Evolutionary conservation across 2,113 vertebrate species (phyloP), one percentile per base, ranked within the genome.

Genomic region (Sterrhoptilus dennistouni): DNA sequence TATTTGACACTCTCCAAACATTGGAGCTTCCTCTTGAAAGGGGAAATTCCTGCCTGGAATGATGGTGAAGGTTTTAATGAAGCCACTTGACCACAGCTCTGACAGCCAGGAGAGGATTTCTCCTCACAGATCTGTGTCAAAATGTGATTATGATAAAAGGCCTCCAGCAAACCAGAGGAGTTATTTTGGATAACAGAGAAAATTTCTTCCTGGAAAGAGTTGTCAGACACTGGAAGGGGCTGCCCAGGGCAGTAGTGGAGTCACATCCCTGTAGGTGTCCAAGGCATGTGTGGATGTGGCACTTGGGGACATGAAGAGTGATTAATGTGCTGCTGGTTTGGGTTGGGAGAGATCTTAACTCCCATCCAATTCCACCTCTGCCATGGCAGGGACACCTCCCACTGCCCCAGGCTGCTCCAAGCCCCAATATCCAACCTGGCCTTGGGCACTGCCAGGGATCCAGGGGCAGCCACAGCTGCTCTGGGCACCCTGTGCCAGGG

Each of bases 111-210:
- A 56, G 49, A 40, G 35, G 24, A 18, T 57, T 84, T 47, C 76
- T 22, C 35, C 1, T 14, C 18, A 3, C 3, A 1, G 16, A 4
- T 12, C 22, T 13, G 18, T 4, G 29, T 7, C n/a, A 54, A 25
- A 65, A 14, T 2, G 19, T 3, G 38, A 6, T 24, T 2, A 2
- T 2, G 60, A 6, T 8, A 3, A 45, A 54, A 27, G 11, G 33
- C 31, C 76, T 28, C 1, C 2, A 60, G 69, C 25, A 25, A 25
- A 11, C 19, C 3, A 1, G 35, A 22, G 56, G 28, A 47, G 14
- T 2, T 1, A 0, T 24, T 1, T 0, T 10, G 79, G 47, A 2
- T 4, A 42, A 22, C 2, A 22, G 17, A 70, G 9, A 25, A 14
- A 10, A 23, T 12, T 31, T 1, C 61, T 3, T 6, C 40, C 2